phyloP scores from a whole-genome alignment of 2,888 invertebrate genomes.

The Scelioninae gen. 1 region DNA sequence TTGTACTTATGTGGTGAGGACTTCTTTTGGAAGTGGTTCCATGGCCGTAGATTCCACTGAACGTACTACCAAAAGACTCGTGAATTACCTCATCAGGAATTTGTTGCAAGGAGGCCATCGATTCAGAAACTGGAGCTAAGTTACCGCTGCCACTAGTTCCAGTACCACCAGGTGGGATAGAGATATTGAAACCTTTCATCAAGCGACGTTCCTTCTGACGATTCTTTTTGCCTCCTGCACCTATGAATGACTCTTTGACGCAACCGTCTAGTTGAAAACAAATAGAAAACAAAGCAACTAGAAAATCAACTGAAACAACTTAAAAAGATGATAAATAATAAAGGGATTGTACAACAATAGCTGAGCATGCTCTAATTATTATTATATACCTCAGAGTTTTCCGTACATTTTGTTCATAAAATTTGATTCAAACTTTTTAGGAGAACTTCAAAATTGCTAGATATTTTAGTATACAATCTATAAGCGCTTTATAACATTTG shows the following conservation, averaged over 20 bases:
- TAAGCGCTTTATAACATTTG: too few species aligned
- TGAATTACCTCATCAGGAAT: slow-evolving; percentile 85
- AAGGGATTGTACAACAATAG: too few species aligned
- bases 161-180: slow-evolving; percentile 86
- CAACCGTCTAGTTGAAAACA: slow-evolving; percentile 77
- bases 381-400: too few species aligned
- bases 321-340: slow-evolving; percentile 36
- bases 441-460: too few species aligned
- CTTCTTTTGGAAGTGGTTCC: slow-evolving; percentile 85
- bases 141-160: slow-evolving; percentile 80
- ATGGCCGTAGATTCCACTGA: slow-evolving; percentile 88
- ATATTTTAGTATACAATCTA: too few species aligned
- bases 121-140: slow-evolving; percentile 91
- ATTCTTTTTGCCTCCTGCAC: slow-evolving; percentile 96
- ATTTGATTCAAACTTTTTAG: too few species aligned
- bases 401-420: too few species aligned
- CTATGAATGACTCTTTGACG: slow-evolving; percentile 85
- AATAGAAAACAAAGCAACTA: slow-evolving; percentile 71
- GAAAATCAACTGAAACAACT: slow-evolving; percentile 72
- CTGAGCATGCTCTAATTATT: too few species aligned
- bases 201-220: slow-evolving; percentile 95
- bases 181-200: slow-evolving; percentile 97
- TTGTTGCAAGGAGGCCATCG: slow-evolving; percentile 90
- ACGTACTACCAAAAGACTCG: slow-evolving; percentile 88
- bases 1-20: slow-evolving; percentile 83